A percentile compares a stretch with the other conserved stretches of the same genome.
These are phyloP conservation scores for Berghia stephanieae DNA, from an alignment of 1,140 invertebrate species.

Conservation along the genomic window DNA sequence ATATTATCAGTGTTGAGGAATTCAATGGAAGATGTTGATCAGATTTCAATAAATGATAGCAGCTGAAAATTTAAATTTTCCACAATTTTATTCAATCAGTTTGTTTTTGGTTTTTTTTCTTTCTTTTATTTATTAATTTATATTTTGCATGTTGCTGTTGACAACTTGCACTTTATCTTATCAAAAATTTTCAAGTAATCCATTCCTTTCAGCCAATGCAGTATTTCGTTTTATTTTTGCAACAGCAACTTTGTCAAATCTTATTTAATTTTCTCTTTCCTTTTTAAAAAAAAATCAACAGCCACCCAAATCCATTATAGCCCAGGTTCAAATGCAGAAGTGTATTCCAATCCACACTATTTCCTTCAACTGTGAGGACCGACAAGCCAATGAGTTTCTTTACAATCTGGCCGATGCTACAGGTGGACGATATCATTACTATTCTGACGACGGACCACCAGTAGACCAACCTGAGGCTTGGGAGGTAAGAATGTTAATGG, in stretches of 20 bases:
- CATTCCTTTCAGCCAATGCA: background rate
- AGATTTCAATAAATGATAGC: too few species aligned
- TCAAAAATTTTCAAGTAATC: background rate
- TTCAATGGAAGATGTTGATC: too few species aligned
- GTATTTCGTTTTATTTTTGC: background rate
- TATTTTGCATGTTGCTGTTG: too few species aligned
- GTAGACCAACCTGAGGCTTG: conserved; percentile 59
- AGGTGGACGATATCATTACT: conserved; percentile 65
- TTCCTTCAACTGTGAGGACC: conserved; percentile 67
- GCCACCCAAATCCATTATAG: conserved; percentile 65
- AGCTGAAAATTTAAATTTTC: too few species aligned
- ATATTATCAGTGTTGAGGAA: too few species aligned
- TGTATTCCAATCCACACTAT: conserved; percentile 66
- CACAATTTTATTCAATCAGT: too few species aligned
- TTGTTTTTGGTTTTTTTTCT: too few species aligned
- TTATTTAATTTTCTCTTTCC: background rate
- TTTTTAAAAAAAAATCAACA: conserved; percentile 40
- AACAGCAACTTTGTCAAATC: too few species aligned
- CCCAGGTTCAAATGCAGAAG: conserved; percentile 63
- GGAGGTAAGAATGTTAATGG: conserved; percentile 53
- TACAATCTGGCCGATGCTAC: conserved; percentile 62
- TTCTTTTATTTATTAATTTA: too few species aligned
- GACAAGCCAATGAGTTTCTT: conserved; percentile 66
- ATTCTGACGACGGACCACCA: conserved; percentile 56
- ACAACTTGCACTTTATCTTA: too few species aligned